Evolutionary conservation across 2,888 invertebrate species (phyloP).

Genomic region (Sarcophaga caerulescens): DNA sequence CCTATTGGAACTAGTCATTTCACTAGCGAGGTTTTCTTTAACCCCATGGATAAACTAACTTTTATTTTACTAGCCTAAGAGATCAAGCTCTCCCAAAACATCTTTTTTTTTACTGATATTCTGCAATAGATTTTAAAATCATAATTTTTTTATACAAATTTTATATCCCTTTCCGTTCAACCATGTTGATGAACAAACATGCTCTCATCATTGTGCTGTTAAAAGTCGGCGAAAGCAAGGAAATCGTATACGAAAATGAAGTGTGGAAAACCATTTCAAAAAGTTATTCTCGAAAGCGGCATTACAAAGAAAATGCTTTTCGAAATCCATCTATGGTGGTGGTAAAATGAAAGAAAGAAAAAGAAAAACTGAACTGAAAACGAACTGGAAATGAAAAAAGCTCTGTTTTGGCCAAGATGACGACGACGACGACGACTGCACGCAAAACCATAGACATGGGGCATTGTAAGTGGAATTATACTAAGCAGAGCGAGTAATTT

Average conservation of each 20-base stretch:
- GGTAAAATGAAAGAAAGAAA: conserved; percentile 47
- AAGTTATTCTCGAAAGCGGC: conserved; percentile 67
- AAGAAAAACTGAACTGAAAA: conserved; percentile 18
- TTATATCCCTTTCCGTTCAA: no score
- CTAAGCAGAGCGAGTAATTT: conserved; percentile 46
- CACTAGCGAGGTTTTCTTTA: no score
- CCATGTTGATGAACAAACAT: neutral
- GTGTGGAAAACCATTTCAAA: conserved; percentile 69
- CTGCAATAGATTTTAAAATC: no score
- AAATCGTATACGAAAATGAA: conserved; percentile 54
- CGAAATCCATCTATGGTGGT: conserved; percentile 65
- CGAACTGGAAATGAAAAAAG: conserved; percentile 34
- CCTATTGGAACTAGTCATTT: no score
- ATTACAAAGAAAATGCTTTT: conserved; percentile 70
- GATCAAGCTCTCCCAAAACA: no score
- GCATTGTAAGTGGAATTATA: conserved; percentile 25
- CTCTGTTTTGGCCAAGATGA: conserved; percentile 16
- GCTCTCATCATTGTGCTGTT: neutral
- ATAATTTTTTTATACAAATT: no score
- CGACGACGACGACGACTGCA: conserved; percentile 21
- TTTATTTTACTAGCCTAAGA: no score
- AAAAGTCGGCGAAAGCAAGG: neutral
- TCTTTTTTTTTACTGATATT: no score
- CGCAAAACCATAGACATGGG: conserved; percentile 46
- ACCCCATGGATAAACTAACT: no score